Conservation (phyloP, 2,113 vertebrate species). For the Ramphastos sulfuratus region DNA sequence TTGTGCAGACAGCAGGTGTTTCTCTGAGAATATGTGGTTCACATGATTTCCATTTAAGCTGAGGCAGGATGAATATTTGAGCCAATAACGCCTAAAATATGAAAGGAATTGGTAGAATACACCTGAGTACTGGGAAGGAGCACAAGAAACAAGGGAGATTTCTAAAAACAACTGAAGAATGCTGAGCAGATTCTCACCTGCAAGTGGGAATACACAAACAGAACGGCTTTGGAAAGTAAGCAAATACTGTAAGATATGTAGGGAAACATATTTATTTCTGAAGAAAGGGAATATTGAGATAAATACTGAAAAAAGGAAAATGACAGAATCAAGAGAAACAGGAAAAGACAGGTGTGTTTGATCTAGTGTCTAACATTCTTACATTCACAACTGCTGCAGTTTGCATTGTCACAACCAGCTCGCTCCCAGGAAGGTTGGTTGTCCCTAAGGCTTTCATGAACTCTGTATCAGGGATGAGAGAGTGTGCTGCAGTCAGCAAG, state of each 20-base stretch:
- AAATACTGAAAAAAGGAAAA: neutral
- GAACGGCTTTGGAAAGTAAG: neutral
- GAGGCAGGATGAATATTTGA: neutral
- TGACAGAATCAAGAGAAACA: neutral
- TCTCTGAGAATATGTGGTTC: neutral
- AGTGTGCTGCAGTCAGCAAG: neutral
- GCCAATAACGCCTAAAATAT: constrained; percentile 15
- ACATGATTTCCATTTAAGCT: neutral
- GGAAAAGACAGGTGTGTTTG: neutral
- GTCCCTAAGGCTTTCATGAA: neutral
- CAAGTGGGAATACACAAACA: neutral
- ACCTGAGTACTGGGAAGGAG: neutral
- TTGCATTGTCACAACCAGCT: neutral
- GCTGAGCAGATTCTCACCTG: neutral
- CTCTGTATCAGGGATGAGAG: neutral
- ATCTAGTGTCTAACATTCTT: neutral
- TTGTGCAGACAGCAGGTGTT: neutral
- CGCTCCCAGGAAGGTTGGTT: neutral
- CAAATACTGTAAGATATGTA: neutral
- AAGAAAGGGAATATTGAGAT: neutral
- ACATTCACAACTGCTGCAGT: neutral
- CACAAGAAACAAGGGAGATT: neutral
- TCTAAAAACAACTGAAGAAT: neutral
- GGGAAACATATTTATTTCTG: neutral
- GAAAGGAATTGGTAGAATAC: constrained; percentile 19